These are phyloP conservation scores for Meloidogyne exigua DNA, from an alignment of 1,140 invertebrate genomes.

Conservation along the genomic window DNA sequence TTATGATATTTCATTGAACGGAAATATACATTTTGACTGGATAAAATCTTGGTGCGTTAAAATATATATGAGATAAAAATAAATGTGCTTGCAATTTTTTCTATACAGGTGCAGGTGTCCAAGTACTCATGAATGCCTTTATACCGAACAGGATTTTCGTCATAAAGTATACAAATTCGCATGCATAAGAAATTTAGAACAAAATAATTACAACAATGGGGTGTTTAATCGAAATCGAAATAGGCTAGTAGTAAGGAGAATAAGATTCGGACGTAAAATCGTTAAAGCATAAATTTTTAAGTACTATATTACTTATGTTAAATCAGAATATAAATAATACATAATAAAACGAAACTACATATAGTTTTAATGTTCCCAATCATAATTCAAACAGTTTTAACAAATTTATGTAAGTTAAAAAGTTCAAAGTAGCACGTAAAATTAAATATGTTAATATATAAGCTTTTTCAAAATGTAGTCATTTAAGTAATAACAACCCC, in stretches of 20 bases:
- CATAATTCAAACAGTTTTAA: too few relatives aligned
- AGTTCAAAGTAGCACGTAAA: too few relatives aligned
- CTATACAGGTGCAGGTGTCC: constrained; percentile 2
- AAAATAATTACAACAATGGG: neutral
- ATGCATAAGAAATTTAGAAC: neutral
- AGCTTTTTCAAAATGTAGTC: too few relatives aligned
- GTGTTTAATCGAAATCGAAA: neutral
- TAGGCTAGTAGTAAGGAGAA: neutral
- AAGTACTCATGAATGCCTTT: neutral
- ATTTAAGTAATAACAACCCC: constrained; percentile 26
- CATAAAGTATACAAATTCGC: neutral
- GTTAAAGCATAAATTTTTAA: neutral
- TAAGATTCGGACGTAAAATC: neutral
- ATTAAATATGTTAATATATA: too few relatives aligned
- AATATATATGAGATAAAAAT: too few relatives aligned
- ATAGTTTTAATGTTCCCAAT: too few relatives aligned
- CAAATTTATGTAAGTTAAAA: too few relatives aligned
- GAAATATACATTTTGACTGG: constrained; percentile 11
- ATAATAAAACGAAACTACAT: too few relatives aligned
- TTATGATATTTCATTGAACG: constrained; percentile 8
- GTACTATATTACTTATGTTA: too few relatives aligned
- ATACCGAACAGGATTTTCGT: neutral
- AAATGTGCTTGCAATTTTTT: neutral
- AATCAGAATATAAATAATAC: too few relatives aligned
- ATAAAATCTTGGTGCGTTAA: neutral